A percentile compares a stretch with the other conserved stretches of the same genome.
These are phyloP conservation scores for Oligia strigilis DNA, from an alignment of 2,888 invertebrate species.

Conservation along the genomic window DNA sequence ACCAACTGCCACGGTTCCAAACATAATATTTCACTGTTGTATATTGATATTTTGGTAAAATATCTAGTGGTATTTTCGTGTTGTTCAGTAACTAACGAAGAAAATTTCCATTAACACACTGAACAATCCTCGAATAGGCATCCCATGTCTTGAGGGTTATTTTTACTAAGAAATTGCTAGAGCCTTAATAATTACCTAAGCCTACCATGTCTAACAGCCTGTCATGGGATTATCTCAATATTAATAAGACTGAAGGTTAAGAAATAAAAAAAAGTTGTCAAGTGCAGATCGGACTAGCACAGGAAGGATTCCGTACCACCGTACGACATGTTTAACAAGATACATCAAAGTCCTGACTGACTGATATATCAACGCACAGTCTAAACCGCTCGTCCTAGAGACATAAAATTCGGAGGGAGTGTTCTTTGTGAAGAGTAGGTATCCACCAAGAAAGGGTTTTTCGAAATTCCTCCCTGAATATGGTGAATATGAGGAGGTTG, in stretches of 20 bases:
- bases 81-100: not conserved
- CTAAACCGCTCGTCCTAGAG: too few species aligned
- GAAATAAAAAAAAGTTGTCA: not conserved
- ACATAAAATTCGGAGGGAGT: too few species aligned
- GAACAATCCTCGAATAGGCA: not conserved
- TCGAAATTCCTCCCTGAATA: too few species aligned
- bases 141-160: not conserved
- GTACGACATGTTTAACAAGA: not conserved
- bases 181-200: not conserved
- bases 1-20: slow-evolving; percentile 34
- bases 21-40: slow-evolving; percentile 29
- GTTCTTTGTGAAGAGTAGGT: too few species aligned
- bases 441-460: too few species aligned
- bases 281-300: not conserved
- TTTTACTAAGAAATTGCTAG: not conserved
- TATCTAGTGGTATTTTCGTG: slow-evolving; percentile 1
- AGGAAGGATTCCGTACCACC: not conserved
- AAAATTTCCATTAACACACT: not conserved
- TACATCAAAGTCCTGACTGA: not conserved
- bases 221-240: not conserved
- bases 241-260: not conserved
- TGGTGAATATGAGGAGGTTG: too few species aligned
- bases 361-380: too few species aligned
- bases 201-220: not conserved
- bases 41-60: slow-evolving; percentile 15